Evolutionary conservation across 2,113 vertebrate species (phyloP).

Genomic region (Zingel zingel): DNA sequence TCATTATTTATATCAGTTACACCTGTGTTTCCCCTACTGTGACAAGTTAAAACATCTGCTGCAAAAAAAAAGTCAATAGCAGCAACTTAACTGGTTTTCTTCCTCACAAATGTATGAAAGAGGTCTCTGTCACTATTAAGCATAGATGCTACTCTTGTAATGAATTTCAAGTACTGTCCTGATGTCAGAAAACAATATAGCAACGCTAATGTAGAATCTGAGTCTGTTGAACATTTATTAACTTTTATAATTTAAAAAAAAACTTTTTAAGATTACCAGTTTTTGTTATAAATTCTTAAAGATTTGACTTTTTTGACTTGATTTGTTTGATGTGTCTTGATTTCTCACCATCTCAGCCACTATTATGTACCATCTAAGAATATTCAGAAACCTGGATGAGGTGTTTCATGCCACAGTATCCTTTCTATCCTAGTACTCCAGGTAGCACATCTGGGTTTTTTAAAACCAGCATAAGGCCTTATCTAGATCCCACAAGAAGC

Average conservation of each 20-base stretch:
- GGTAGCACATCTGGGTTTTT: too few species aligned
- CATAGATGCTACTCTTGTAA: neutral
- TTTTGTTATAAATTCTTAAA: neutral
- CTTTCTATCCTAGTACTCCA: too few species aligned
- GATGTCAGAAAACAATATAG: neutral
- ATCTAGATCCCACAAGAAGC: neutral
- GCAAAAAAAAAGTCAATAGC: neutral
- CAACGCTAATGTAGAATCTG: neutral
- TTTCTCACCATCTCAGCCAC: neutral
- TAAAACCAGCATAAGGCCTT: neutral
- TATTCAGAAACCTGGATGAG: neutral
- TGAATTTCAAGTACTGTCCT: neutral
- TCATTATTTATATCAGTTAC: slow-evolving; percentile 32
- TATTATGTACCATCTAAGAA: neutral
- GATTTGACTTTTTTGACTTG: neutral
- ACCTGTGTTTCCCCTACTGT: slow-evolving; percentile 15
- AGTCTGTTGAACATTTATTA: neutral
- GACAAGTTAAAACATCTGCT: neutral
- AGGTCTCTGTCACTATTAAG: neutral
- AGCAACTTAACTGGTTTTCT: neutral
- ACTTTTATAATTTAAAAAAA: too few species aligned
- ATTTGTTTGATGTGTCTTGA: neutral
- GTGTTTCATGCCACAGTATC: neutral
- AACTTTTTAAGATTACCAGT: too few species aligned
- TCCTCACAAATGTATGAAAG: neutral